Conservation (phyloP, 2,888 invertebrate species). For the Lepidocyrtoides sp. region DNA sequence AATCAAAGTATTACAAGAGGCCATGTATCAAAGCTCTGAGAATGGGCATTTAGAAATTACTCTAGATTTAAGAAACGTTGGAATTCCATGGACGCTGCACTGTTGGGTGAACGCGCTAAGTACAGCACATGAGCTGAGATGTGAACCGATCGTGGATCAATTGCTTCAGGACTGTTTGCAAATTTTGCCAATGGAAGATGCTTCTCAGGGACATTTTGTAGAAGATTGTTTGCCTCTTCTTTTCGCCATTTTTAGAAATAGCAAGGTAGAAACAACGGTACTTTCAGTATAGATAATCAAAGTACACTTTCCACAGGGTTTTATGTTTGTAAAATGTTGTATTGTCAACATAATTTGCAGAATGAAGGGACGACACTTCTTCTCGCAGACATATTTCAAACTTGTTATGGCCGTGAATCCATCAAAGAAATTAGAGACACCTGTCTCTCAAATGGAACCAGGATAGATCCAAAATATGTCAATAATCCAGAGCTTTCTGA, state of each 20-base stretch:
- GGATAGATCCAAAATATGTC: slow-evolving; percentile 97
- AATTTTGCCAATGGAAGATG: slow-evolving; percentile 96
- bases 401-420: slow-evolving; percentile 95
- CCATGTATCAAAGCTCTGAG: slow-evolving; percentile 97
- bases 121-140: slow-evolving; percentile 93
- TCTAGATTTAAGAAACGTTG: slow-evolving; percentile 93
- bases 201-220: slow-evolving; percentile 92
- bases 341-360: no score
- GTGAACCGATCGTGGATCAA: slow-evolving; percentile 95
- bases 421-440: slow-evolving; percentile 92
- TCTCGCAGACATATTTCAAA: slow-evolving; percentile 95
- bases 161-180: slow-evolving; percentile 95
- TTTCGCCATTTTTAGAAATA: slow-evolving; percentile 96
- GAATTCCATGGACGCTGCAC: slow-evolving; percentile 96
- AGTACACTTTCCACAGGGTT: no score
- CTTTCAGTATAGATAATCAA: no score
- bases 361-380: slow-evolving; percentile 96
- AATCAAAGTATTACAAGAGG: slow-evolving; percentile 95
- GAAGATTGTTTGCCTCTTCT: slow-evolving; percentile 96
- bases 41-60: slow-evolving; percentile 97
- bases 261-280: no score
- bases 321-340: no score
- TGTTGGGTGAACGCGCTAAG: slow-evolving; percentile 97
- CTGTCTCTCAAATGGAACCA: slow-evolving; percentile 88
- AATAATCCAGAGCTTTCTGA: slow-evolving; percentile 97